Evolutionary conservation across 1,140 invertebrate genomes (phyloP).

Genomic region (Apis mellifera): Amel_HAv3.1 CM009934.2:13386501-13387000

Average conservation of each 20-base stretch:
- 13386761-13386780: no score
- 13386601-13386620: conserved; percentile 61
- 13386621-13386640: conserved; percentile 58
- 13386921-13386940: conserved; percentile 71
- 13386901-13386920: conserved; percentile 56
- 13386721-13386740: no score
- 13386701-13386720: no score
- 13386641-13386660: conserved; percentile 23
- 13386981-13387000: conserved; percentile 78
- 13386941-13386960: conserved; percentile 74
- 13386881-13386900: conserved; percentile 57
- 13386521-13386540: conserved; percentile 40
- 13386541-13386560: conserved; percentile 60
- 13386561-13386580: conserved; percentile 64
- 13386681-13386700: no score
- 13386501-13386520: conserved; percentile 34
- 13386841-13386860: conserved; percentile 18
- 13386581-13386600: conserved; percentile 59
- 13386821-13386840: conserved; percentile 29
- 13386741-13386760: not conserved
- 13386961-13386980: conserved; percentile 78
- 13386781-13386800: not conserved
- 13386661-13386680: conserved; percentile 28
- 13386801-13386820: conserved; percentile 6
- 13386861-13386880: conserved; percentile 44